Evolutionary conservation across 2,888 invertebrate species (phyloP).

Genomic region (Dastarcus helophoroides): DNA sequence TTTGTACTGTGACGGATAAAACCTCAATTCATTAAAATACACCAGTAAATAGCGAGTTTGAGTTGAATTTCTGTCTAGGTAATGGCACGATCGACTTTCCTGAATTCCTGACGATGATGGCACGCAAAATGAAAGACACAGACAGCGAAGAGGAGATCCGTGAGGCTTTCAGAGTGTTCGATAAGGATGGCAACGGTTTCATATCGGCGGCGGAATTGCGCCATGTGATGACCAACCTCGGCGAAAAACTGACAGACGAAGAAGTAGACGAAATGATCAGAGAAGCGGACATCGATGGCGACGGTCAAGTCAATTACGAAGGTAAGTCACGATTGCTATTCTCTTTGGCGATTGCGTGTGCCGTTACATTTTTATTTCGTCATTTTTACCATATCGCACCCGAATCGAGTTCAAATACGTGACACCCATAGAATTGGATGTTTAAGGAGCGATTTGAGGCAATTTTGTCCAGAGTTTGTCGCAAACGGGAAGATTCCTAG

Average conservation of each 20-base stretch:
- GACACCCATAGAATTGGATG: too few relatives aligned
- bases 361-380: neutral
- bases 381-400: too few relatives aligned
- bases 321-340: conserved; percentile 39
- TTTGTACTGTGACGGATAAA: too few relatives aligned
- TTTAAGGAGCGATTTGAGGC: too few relatives aligned
- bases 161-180: conserved; percentile 98
- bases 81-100: conserved; percentile 99
- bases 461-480: too few relatives aligned
- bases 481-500: too few relatives aligned
- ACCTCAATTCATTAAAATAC: too few relatives aligned
- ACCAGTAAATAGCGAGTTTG: too few relatives aligned
- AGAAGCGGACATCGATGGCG: conserved; percentile 98
- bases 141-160: conserved; percentile 99
- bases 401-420: too few relatives aligned
- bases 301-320: conserved; percentile 98
- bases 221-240: conserved; percentile 99
- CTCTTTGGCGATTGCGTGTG: neutral
- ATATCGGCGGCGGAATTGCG: conserved; percentile 96
- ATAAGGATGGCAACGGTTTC: conserved; percentile 99
- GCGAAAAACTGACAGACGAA: conserved; percentile 97
- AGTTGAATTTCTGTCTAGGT: too few relatives aligned
- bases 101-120: conserved; percentile 99
- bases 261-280: conserved; percentile 99
- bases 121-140: conserved; percentile 99